Evolutionary conservation across 64 coral and sea anemone genomes (phyloP).

Genomic region (Trachythela sp.): DNA sequence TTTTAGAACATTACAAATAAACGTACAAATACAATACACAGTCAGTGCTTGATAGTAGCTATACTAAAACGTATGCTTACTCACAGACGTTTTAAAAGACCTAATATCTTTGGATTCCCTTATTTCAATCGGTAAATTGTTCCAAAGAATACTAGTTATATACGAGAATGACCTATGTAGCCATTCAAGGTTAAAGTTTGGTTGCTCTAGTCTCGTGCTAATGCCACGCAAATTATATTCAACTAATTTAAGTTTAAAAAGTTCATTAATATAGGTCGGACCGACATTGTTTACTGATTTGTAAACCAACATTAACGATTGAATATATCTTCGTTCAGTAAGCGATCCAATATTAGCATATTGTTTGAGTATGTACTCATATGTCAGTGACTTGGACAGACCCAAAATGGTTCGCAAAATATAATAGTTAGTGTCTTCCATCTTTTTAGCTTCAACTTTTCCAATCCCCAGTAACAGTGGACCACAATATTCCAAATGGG

Average conservation of each 20-base stretch:
- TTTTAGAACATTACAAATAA: no score
- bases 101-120: slow-evolving; percentile 19
- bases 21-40: no score
- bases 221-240: slow-evolving; percentile 26
- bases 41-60: no score
- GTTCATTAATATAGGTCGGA: neutral
- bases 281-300: no score
- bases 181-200: slow-evolving; percentile 37
- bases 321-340: neutral
- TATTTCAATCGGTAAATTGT: slow-evolving; percentile 17
- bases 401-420: slow-evolving; percentile 8
- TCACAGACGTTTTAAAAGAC: neutral
- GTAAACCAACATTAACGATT: neutral
- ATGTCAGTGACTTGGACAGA: no score
- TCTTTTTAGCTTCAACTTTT: slow-evolving; percentile 16
- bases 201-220: slow-evolving; percentile 9
- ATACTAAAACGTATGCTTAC: no score
- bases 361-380: neutral
- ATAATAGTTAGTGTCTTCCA: slow-evolving; percentile 15
- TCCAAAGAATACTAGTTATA: slow-evolving; percentile 12
- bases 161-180: slow-evolving; percentile 3
- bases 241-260: slow-evolving; percentile 24
- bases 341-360: neutral
- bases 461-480: slow-evolving; percentile 18
- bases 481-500: no score